Evolutionary conservation across 2,797 vertebrate genomes (phyloP).

Genomic region (Silurus lanzhouensis): DNA sequence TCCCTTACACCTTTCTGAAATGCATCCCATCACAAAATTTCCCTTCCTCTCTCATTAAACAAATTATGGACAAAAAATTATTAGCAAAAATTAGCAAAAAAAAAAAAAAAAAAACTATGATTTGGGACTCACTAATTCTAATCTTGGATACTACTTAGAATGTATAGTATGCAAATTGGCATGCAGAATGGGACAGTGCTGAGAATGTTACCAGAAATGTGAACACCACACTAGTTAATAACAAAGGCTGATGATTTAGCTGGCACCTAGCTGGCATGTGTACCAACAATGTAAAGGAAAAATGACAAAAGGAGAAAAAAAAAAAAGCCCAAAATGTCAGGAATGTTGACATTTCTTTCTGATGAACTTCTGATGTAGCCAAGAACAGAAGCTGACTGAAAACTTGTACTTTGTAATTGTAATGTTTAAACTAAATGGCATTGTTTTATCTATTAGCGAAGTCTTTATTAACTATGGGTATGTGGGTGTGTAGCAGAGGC

Average conservation of each 20-base stretch:
- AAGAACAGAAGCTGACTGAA: background rate
- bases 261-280: background rate
- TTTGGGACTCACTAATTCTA: no score
- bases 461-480: background rate
- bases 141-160: no score
- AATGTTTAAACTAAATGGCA: background rate
- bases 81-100: no score
- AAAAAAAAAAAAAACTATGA: no score
- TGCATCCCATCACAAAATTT: no score
- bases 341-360: background rate
- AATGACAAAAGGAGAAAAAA: background rate
- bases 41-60: no score
- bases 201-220: background rate
- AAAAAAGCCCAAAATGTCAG: background rate
- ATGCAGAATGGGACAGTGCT: background rate
- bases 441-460: background rate
- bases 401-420: background rate
- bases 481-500: slow-evolving; percentile 68
- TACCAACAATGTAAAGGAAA: background rate
- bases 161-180: no score
- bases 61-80: no score
- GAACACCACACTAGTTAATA: background rate
- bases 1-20: no score
- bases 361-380: background rate
- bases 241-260: background rate